Evolutionary conservation across 1,140 invertebrate species (phyloP), one percentile per base, ranked within the genome.

Genomic region (Delia radicum): DNA sequence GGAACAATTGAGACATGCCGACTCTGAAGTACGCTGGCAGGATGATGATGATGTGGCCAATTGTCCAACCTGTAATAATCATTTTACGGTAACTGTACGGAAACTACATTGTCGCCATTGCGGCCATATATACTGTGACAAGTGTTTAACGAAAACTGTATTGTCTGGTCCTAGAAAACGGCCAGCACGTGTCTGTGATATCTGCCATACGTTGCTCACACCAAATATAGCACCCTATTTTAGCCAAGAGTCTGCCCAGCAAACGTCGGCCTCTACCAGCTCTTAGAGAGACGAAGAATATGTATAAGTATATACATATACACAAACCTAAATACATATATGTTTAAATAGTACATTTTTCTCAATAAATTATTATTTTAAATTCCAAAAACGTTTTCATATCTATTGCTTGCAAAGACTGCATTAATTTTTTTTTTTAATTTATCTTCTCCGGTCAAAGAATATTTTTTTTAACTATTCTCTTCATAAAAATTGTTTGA

Each of bases 181-280:
- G 80, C 91, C 92, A 65, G 94, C 95, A 63, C 92, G 93, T 87
- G 98, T 99, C 74, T 99, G 98, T 90, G 92, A 95, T 88, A 96
- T 99, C 74, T 99, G 98, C 89, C 95, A 98, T 89, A 99, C 97
- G 31, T 90, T 99, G 79, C 92, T 99, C 80, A 96, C 96, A 80
- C 93, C 93, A 82, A 93, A 98, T 87, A 94, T 95, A 61, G 95
- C 96, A 79, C 96, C 96, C 55, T 98, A 97, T 89, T 98, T 98
- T 88, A 96, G 95, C 87, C 94, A 92, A 75, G 93, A 95, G 85
- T 92, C 94, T 81, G 94, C 93, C 62, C 91, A 92, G 84, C 65
- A 69, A 33, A 21, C 65, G 12, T 18, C 65, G 18, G 65, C 21
- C 10, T 33, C 65, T 10, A 69, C 29, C 21, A 69, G 37, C 13